Evolutionary conservation across 2,797 vertebrate species (phyloP), one percentile per base, ranked within the genome.

Genomic region (Delichon dasypus): DNA sequence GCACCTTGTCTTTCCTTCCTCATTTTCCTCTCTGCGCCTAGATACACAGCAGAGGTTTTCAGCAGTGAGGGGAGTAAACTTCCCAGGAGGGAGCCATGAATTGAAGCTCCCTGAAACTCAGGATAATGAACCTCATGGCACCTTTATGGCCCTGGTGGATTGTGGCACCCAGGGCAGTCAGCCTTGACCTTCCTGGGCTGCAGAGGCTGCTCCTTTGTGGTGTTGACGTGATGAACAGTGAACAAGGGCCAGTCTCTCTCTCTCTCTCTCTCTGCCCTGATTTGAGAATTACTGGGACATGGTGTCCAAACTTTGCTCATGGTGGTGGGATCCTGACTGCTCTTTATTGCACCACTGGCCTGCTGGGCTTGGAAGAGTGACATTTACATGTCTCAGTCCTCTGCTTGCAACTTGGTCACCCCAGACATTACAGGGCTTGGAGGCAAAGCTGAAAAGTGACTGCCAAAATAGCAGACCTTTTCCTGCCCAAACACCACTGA

Each of bases 221-320:
- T 51, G 38, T 50, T 50, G 42, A 13, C 57, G 16, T 11, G 23
- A 61, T 23, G 45, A 20, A 48, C 50, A 72, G n/a, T 76, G 9
- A 53, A 7, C 16, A 66, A 60, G 7, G 16, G 2, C 7, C 0
- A 0, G 4, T 13, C 2, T 50, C 22, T 50, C 29, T 47, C 15
- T 74, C 18, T 11, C 36, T 10, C 22, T 50, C 29, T 47, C 15
- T 74, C 16, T 10, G 10, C 72, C 0, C 0, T 15, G 4, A 3
- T 32, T 16, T 60, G 30, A 20, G 42, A 57, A 5, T 42, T 79
- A 32, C 20, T 53, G 18, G 4, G 16, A 16, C 5, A 18, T 48
- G 17, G 5, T 40, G 7, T 53, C 50, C 16, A 72, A 48, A 60
- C 20, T 75, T 60, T 61, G 19, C 20, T 32, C 10, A 2, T 55